Evolutionary conservation across 2,888 invertebrate genomes (phyloP).

Genomic region (Acheta domesticus): DNA sequence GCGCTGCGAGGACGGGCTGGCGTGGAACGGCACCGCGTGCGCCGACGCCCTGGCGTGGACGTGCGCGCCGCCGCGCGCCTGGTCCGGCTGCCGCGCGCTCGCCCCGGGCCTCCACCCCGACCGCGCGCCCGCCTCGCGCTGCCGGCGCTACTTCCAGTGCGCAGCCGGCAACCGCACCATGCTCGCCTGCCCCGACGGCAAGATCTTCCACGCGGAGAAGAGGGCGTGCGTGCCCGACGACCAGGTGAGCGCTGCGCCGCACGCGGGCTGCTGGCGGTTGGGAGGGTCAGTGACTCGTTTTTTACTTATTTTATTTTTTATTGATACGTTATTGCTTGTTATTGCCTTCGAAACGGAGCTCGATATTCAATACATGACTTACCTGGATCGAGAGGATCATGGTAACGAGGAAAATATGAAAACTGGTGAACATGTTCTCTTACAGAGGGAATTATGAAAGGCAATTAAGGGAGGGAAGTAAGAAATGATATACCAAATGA

Average conservation of each 20-base stretch:
- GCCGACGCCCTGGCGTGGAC: slow-evolving; percentile 37
- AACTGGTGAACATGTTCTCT: too few relatives aligned
- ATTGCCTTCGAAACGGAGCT: too few relatives aligned
- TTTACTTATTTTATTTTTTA: too few relatives aligned
- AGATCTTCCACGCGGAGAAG: slow-evolving; percentile 51
- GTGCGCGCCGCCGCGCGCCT: slow-evolving; percentile 39
- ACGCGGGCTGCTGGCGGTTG: not conserved
- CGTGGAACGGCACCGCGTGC: slow-evolving; percentile 51
- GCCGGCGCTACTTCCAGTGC: slow-evolving; percentile 55
- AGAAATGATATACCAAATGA: too few relatives aligned
- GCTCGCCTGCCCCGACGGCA: slow-evolving; percentile 49
- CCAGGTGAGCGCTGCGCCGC: not conserved
- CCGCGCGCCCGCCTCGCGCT: slow-evolving; percentile 44
- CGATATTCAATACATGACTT: too few relatives aligned
- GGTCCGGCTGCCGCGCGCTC: slow-evolving; percentile 41
- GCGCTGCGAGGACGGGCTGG: slow-evolving; percentile 50
- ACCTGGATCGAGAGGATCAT: too few relatives aligned
- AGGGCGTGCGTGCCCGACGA: not conserved
- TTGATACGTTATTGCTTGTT: too few relatives aligned
- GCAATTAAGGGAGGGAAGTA: too few relatives aligned
- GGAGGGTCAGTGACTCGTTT: not conserved
- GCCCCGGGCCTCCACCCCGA: slow-evolving; percentile 50
- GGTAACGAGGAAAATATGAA: too few relatives aligned
- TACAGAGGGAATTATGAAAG: too few relatives aligned
- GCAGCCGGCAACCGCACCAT: slow-evolving; percentile 48